Evolutionary conservation across 92 coral and sea anemone genomes (phyloP).

Genomic region (Hydrozoanthus gracilis): DNA sequence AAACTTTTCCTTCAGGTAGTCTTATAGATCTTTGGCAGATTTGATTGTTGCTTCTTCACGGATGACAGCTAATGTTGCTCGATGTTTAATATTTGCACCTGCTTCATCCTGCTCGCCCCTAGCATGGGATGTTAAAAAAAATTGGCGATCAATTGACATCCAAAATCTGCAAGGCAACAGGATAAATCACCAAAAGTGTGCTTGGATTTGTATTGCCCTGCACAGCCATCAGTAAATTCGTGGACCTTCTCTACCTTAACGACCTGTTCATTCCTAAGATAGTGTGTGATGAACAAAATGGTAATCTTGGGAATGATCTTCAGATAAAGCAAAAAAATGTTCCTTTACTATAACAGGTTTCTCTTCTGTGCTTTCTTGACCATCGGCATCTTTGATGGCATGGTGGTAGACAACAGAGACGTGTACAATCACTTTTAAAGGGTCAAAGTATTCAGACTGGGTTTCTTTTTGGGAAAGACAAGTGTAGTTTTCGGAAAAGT

Average conservation of each 20-base stretch:
- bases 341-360: background rate
- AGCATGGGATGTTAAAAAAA: background rate
- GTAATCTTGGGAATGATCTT: background rate
- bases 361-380: slow-evolving; percentile 12
- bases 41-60: too few relatives aligned
- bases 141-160: background rate
- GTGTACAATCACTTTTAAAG: background rate
- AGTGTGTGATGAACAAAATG: background rate
- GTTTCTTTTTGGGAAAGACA: slow-evolving; percentile 6
- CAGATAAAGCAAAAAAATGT: slow-evolving; percentile 8
- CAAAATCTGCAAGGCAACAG: background rate
- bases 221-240: background rate
- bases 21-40: too few relatives aligned
- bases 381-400: background rate
- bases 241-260: background rate
- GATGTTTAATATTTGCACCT: too few relatives aligned
- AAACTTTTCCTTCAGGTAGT: too few relatives aligned
- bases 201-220: background rate
- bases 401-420: background rate
- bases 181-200: slow-evolving; percentile 18
- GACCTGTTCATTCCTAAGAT: background rate
- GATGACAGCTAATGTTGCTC: too few relatives aligned
- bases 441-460: slow-evolving; percentile 9
- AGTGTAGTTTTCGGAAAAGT: slow-evolving; percentile 18
- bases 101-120: too few relatives aligned